These are phyloP conservation scores for Euwallacea fornicatus DNA, from an alignment of 1,140 invertebrate species.

Conservation along the genomic window DNA sequence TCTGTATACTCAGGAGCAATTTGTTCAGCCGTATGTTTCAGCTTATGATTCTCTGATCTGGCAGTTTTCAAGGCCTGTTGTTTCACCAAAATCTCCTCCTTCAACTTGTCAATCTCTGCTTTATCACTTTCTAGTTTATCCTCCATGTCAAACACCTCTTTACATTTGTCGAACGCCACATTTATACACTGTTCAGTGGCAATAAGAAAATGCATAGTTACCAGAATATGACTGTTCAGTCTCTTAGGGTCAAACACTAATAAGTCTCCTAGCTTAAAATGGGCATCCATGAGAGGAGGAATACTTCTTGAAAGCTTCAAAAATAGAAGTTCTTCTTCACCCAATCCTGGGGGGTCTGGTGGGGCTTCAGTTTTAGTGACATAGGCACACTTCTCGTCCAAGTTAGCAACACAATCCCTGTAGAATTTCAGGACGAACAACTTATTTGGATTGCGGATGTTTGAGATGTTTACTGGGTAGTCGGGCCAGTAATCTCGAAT, in stretches of 20 bases:
- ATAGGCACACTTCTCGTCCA: constrained; percentile 14
- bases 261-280: constrained; percentile 26
- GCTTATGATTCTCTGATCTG: constrained; percentile 4
- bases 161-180: constrained; percentile 7
- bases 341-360: background rate
- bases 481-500: constrained; percentile 24
- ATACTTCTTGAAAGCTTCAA: constrained; percentile 13
- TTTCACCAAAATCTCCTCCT: constrained; percentile 6
- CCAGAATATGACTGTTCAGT: constrained; percentile 12
- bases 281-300: constrained; percentile 7
- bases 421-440: constrained; percentile 26
- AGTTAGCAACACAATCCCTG: constrained; percentile 15
- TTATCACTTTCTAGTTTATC: background rate
- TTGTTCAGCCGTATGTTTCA: constrained; percentile 2
- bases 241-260: constrained; percentile 21
- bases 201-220: constrained; percentile 18
- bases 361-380: background rate
- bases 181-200: constrained; percentile 10
- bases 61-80: constrained; percentile 11
- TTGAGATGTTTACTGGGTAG: constrained; percentile 1
- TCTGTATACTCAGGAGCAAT: constrained; percentile 14
- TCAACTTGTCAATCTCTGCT: constrained; percentile 10
- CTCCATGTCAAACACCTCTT: constrained; percentile 11
- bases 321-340: constrained; percentile 20
- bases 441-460: constrained; percentile 19